Base-by-base conservation (phyloP, 2,797 vertebrate genomes). In the Loriculus beryllinus region DNA sequence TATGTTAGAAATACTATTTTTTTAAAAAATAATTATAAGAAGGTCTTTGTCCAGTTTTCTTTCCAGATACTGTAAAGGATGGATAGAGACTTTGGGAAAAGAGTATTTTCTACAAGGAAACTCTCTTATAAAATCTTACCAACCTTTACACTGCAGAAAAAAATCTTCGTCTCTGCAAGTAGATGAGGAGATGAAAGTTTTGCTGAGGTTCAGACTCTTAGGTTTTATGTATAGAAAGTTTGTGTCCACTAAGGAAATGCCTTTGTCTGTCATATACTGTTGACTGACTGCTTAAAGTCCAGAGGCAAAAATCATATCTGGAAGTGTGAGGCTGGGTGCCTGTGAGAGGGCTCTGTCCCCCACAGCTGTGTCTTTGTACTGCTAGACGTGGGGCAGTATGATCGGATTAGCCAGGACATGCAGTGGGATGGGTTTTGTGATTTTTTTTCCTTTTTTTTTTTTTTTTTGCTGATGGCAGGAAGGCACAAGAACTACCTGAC, bases 291-390 rank as follows among this genome's bases (percentile, higher is more conserved):
- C 56, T 76, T 57, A 10, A 80, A 42, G 40, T 54, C n/a, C n/a
- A 22, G 59, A 82, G 49, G 21, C 52, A 85, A 48, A 74, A 79
- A 64, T 48, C 31, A 28, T 33, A 19, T 35, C 18, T 93, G 56
- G 8, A 84, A 48, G 4, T 23, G 14, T 77, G 19, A 79, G 54
- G 23, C 43, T 0, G 0, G 16, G 31, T 86, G 33, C n/a, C 21
- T 16, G 18, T 14, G 39, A 20, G 31, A 76, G 21, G 3, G 9
- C 20, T 77, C 19, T 67, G 28, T 87, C n/a, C 35, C 2, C 35
- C 31, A 56, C 43, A 84, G 28, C 11, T 0, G 0, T 2, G 21
- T 49, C 31, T 56, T 80, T 56, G 43, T 37, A 29, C n/a, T 60
- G 48, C 64, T 37, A 45, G 14, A 28, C 7, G 1, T 28, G 19